Percentiles rank a stretch among this genome's conserved stretches.
Evolutionary conservation across 2,888 invertebrate species (phyloP).

Genomic region (Neuroscelio doddi): DNA sequence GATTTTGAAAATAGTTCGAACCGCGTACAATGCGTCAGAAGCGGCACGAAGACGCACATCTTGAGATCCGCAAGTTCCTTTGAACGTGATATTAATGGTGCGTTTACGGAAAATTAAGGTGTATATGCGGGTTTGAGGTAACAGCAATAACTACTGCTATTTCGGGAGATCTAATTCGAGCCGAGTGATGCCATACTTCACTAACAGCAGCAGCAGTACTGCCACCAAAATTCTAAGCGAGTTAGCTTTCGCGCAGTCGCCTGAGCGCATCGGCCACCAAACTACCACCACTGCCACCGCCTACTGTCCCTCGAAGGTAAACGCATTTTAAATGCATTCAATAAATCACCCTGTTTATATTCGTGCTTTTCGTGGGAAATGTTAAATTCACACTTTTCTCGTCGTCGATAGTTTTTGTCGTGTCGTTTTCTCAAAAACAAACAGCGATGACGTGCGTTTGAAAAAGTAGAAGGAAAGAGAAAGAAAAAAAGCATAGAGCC

Average conservation of each 20-base stretch:
- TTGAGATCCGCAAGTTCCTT: neutral
- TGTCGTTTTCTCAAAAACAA: neutral
- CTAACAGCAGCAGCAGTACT: slow-evolving; percentile 55
- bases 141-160: slow-evolving; percentile 65
- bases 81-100: slow-evolving; percentile 19
- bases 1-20: neutral
- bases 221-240: slow-evolving; percentile 47
- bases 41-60: neutral
- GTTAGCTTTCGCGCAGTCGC: slow-evolving; percentile 63
- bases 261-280: slow-evolving; percentile 61
- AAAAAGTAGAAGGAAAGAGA: no score
- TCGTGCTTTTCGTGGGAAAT: slow-evolving; percentile 6
- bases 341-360: slow-evolving; percentile 19
- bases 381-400: slow-evolving; percentile 4
- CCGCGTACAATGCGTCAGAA: neutral
- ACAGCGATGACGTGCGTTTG: no score
- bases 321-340: slow-evolving; percentile 43
- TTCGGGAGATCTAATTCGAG: slow-evolving; percentile 69
- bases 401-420: slow-evolving; percentile 5
- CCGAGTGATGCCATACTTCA: slow-evolving; percentile 69
- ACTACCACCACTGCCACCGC: slow-evolving; percentile 55
- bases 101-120: slow-evolving; percentile 53
- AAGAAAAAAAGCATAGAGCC: neutral
- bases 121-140: slow-evolving; percentile 54
- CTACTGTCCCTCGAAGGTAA: slow-evolving; percentile 65